These are phyloP conservation scores for Centropus unirufus DNA, from an alignment of 2,113 vertebrate species.

Conservation along the genomic window DNA sequence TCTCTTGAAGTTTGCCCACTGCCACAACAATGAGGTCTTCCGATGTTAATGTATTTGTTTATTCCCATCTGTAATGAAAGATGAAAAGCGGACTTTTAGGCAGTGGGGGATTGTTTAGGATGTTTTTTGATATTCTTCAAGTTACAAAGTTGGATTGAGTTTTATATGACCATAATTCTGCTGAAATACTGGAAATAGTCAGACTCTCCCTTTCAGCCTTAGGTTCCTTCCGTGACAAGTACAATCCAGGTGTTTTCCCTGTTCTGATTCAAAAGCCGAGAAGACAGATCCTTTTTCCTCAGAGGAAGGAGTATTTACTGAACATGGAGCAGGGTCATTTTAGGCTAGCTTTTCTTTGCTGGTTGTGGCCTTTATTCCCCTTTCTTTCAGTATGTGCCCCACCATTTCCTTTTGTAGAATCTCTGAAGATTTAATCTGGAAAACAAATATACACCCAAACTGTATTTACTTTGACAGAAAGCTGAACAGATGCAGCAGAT, in stretches of 20 bases:
- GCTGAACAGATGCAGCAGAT: not conserved
- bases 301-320: not conserved
- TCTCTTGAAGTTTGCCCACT: not conserved
- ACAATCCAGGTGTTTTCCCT: fast-evolving
- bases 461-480: not conserved
- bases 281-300: not conserved
- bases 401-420: not conserved
- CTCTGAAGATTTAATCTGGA: not conserved
- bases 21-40: not conserved
- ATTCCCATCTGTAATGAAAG: not conserved
- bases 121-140: not conserved
- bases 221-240: not conserved
- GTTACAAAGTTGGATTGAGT: not conserved
- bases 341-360: not conserved
- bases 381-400: not conserved
- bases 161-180: not conserved
- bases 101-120: fast-evolving
- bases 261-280: not conserved
- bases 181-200: not conserved
- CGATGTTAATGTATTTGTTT: too few relatives aligned
- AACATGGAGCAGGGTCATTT: fast-evolving
- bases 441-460: not conserved
- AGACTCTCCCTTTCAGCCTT: not conserved
- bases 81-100: not conserved
- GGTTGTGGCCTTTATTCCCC: not conserved